Conservation (phyloP, 2,113 vertebrate genomes). For the Glaucomys volans region DNA sequence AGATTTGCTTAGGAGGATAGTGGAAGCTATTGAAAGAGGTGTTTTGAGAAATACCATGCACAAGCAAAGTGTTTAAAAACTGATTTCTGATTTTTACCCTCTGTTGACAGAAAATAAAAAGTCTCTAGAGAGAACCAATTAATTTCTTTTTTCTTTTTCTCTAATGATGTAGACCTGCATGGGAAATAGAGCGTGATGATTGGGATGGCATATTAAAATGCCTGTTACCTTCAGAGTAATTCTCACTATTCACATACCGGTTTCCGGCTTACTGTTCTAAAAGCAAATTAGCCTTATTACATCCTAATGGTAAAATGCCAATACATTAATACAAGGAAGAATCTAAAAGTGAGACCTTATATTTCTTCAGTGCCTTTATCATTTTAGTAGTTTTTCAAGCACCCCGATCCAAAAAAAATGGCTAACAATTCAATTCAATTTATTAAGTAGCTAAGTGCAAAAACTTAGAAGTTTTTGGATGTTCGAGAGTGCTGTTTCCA, state of each 20-base stretch:
- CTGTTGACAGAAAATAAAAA: constrained; percentile 50
- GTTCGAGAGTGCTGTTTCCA: not conserved
- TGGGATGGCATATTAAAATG: not conserved
- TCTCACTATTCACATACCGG: not conserved
- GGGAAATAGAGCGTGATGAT: constrained; percentile 30
- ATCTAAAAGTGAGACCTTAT: not conserved
- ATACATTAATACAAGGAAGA: not conserved
- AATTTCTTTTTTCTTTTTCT: not conserved
- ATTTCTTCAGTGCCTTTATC: not conserved
- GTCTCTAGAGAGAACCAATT: not conserved
- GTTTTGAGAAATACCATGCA: not conserved
- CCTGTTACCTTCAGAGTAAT: not conserved
- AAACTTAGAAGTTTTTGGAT: not conserved
- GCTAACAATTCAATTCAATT: not conserved
- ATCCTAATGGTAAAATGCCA: not conserved
- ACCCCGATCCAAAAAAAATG: not conserved
- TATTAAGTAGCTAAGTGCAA: not conserved
- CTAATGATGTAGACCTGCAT: constrained; percentile 52
- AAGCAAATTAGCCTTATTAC: not conserved
- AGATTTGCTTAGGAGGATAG: not conserved
- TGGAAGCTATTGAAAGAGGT: not conserved
- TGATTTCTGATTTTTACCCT: constrained; percentile 41
- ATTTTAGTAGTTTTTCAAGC: not conserved
- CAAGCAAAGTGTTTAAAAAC: not conserved
- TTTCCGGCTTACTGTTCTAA: not conserved